These are phyloP conservation scores for Lysiphlebus fabarum DNA, from an alignment of 1,140 invertebrate genomes.

Conservation along the genomic window DNA sequence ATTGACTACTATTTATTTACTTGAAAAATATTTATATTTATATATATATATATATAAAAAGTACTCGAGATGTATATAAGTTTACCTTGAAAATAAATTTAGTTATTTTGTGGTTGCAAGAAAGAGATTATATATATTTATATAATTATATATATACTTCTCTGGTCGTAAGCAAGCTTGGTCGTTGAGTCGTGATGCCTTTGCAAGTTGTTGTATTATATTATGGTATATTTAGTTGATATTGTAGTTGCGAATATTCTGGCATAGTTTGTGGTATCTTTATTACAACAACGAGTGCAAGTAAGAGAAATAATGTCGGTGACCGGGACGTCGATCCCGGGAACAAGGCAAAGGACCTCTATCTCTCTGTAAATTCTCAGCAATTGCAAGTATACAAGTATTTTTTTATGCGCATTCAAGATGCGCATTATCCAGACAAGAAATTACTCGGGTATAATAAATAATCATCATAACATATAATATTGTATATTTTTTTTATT, in stretches of 20 bases:
- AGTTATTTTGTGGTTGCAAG: too few species aligned
- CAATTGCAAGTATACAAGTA: conserved; percentile 11
- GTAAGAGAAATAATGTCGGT: conserved; percentile 31
- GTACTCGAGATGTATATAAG: too few species aligned
- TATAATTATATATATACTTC: too few species aligned
- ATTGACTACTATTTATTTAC: too few species aligned
- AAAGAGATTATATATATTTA: too few species aligned
- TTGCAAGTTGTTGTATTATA: too few species aligned
- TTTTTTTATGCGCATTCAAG: neutral
- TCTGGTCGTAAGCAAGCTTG: too few species aligned
- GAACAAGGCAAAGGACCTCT: conserved; percentile 39
- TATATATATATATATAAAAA: too few species aligned
- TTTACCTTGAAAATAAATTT: too few species aligned
- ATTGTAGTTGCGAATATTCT: neutral
- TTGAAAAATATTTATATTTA: too few species aligned
- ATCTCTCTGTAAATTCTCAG: conserved; percentile 26
- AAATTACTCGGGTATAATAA: neutral
- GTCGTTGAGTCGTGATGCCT: too few species aligned
- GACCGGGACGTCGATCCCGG: conserved; percentile 43
- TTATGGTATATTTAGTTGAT: neutral
- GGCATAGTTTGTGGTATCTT: conserved; percentile 1
- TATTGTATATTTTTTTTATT: neutral
- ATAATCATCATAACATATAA: too few species aligned
- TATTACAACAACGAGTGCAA: conserved; percentile 19
- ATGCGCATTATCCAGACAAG: neutral